Conservation (phyloP, 1,140 invertebrate species). For the Brachionus rubens region DNA sequence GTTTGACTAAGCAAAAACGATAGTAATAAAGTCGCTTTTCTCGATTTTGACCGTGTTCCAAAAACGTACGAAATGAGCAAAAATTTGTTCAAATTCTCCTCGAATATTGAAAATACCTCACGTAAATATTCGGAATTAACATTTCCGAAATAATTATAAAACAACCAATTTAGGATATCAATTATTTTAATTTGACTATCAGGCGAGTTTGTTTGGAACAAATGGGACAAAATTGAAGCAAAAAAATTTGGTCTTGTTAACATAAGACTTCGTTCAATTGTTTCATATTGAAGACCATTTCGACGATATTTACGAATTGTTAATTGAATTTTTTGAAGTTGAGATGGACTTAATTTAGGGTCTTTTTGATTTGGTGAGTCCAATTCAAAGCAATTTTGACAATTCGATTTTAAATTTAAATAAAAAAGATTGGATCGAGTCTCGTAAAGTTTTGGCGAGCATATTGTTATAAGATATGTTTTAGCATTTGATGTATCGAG, state of each 20-base stretch:
- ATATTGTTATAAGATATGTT: conserved; percentile 29
- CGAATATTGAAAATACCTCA: neutral
- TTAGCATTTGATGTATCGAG: neutral
- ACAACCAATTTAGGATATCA: conserved; percentile 7
- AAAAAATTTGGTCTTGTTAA: neutral
- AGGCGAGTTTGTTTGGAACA: neutral
- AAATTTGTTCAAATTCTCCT: conserved; percentile 10
- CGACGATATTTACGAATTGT: conserved; percentile 21
- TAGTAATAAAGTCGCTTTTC: conserved; percentile 4
- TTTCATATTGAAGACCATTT: conserved; percentile 23
- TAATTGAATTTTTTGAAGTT: conserved; percentile 41
- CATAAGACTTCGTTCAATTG: conserved; percentile 10
- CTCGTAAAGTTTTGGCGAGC: conserved; percentile 6
- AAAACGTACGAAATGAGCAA: neutral
- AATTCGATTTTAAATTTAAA: neutral
- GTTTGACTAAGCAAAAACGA: neutral
- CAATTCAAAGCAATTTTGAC: neutral
- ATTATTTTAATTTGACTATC: conserved; percentile 24
- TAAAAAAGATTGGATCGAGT: conserved; percentile 22
- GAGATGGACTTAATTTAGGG: neutral
- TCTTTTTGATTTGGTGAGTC: neutral
- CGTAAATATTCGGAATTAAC: neutral
- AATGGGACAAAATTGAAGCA: neutral
- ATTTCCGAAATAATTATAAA: conserved; percentile 19
- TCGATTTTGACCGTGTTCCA: neutral